Evolutionary conservation across 2,888 invertebrate species (phyloP), one percentile per base, ranked within the genome.

Genomic region (Mythimna vitellina): DNA sequence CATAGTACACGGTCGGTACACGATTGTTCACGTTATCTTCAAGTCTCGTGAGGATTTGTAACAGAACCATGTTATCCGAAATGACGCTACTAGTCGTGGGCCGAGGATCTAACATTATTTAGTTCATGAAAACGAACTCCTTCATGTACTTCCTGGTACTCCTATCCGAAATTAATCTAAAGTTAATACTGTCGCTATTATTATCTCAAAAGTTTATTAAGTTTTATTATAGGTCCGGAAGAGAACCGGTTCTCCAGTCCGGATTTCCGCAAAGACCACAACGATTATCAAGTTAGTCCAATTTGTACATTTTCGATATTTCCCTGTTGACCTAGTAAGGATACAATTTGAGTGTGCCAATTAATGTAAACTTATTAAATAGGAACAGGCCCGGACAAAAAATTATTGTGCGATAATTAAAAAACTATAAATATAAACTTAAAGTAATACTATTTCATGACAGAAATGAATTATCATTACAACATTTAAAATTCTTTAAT

Each of bases 61-160:
- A 4, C n/a, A n/a, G n/a, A n/a, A n/a, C n/a, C n/a, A n/a, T 54
- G 46, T 29, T 46, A 35, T 12, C 35, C 20, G 46, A 32, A 12
- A 12, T 46, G n/a, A 38, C 57, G 51, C 72, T 65, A 77, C 25
- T 17, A 12, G 49, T 65, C 42, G 29, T 67, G 42, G 42, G 10
- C 25, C 46, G 49, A 61, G 57, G 65, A 70, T 64, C 56, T 77
- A 78, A 72, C 25, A 51, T 22, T 35, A 65, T 46, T 20, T 56
- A 22, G 53, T 60, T 25, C 32, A 29, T 58, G 1, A 22, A n/a
- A 46, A 20, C 12, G 8, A 63, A 66, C 66, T n/a, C 46, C 61
- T 69, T 35, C 63, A 32, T 46, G 10, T 4, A 38, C 57, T 78
- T 82, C 80, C 82, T 80, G 57, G 79, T 80, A 82, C 56, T 61